Conservation (phyloP, 1,140 invertebrate species). For the Amphibalanus amphitrite region DNA sequence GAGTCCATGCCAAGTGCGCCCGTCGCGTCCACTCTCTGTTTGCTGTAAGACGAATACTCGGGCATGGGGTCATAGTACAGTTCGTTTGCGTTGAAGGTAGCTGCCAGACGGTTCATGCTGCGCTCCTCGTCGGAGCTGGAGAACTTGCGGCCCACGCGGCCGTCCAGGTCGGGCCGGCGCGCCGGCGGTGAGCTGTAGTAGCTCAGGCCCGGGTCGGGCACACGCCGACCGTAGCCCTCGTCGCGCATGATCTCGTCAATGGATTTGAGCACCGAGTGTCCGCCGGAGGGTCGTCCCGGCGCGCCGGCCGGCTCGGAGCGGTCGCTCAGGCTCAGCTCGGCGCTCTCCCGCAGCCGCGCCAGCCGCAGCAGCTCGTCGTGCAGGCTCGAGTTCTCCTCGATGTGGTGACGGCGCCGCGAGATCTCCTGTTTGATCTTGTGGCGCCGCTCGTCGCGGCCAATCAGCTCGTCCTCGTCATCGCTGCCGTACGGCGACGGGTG, state of each 20-base stretch:
- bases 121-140: conserved; percentile 30
- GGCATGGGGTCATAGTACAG: not conserved
- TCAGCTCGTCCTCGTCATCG: conserved; percentile 30
- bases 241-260: conserved; percentile 34
- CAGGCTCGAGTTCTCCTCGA: conserved; percentile 40
- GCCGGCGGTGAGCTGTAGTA: conserved; percentile 16
- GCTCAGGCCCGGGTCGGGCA: conserved; percentile 16
- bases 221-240: conserved; percentile 15
- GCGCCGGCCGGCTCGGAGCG: conserved; percentile 20
- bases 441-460: conserved; percentile 38
- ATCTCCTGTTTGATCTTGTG: conserved; percentile 44
- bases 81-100: conserved; percentile 33
- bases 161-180: conserved; percentile 20
- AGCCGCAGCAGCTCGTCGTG: conserved; percentile 38
- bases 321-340: conserved; percentile 22
- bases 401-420: conserved; percentile 37
- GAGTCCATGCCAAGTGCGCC: not conserved
- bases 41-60: not conserved
- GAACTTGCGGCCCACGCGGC: conserved; percentile 24
- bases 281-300: conserved; percentile 19
- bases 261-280: conserved; percentile 30
- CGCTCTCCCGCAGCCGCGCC: conserved; percentile 29
- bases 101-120: conserved; percentile 33
- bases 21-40: not conserved
- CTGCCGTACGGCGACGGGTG: conserved; percentile 38